Base-by-base conservation (phyloP, 2,113 vertebrate species). In the Rutilus rutilus region DNA sequence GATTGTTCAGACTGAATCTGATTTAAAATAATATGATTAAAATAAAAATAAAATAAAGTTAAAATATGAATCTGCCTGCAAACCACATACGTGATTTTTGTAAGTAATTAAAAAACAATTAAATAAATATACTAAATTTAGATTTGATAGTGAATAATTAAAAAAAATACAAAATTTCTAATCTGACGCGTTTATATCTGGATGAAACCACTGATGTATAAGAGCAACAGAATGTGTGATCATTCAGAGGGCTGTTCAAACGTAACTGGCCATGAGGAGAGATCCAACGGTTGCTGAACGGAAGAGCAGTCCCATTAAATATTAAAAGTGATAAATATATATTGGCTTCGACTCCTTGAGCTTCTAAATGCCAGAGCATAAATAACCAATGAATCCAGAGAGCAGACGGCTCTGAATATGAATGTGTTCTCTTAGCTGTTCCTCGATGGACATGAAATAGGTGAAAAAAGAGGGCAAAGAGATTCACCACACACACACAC, bases 351-450 rank as follows among this genome's bases (percentile, higher is more conserved):
- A 75, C 23, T 36, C 57, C 59, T 62, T 74, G 59, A 84, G 57
- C 33, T 82, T 47, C 52, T 84, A 84, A 90, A 87, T 81, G 86
- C 42, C 78, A 78, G 27, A 33, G 59, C 86, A 86, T 84, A 81
- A 85, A 85, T 90, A 87, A 82, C 79, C 79, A 64, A 88, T 89
- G 85, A 89, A 78, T n/a, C 59, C 74, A 57, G 83, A 78, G 84
- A 81, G 77, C 75, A n/a, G 57, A 21, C 23, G 52, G 15, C 76
- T 62, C 76, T 42, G 71, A 86, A 89, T 83, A 79, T 57, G 52
- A 50, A 87, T 67, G 80, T 17, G 25, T 36, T 19, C 30, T 78
- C 60, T 60, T 27, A 69, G 82, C 25, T 47, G 79, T 62, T 78
- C 42, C 62, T 82, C 50, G 5, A 59, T 11, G 47, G 45, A 54